Percentiles rank a stretch among this genome's conserved stretches.
These are phyloP conservation scores for Subacronicta megacephala DNA, from an alignment of 2,888 invertebrate species.

Conservation along the genomic window DNA sequence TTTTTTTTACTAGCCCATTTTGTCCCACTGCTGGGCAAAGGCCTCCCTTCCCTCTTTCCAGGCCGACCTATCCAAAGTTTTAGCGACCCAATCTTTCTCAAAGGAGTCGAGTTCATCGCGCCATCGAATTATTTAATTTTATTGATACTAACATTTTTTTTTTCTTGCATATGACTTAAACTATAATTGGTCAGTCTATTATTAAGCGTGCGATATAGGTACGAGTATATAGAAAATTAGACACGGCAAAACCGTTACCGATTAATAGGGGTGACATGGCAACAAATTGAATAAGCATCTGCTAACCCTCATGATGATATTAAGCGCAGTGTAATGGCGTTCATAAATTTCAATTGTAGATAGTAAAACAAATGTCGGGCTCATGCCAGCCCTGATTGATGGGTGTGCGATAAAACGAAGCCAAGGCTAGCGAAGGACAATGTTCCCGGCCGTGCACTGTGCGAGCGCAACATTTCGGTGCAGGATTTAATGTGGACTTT, in stretches of 20 bases:
- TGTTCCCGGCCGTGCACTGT: conserved; percentile 69
- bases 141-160: too few relatives aligned
- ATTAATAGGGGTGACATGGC: conserved; percentile 36
- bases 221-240: too few relatives aligned
- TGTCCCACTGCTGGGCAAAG: too few relatives aligned
- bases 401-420: conserved; percentile 71
- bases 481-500: conserved; percentile 3
- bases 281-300: conserved; percentile 41
- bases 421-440: conserved; percentile 87
- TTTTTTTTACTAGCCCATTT: too few relatives aligned
- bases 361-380: conserved; percentile 57
- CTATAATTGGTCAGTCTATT: too few relatives aligned
- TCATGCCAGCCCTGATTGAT: conserved; percentile 72
- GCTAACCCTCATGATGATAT: conserved; percentile 46
- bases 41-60: too few relatives aligned
- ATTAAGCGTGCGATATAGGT: too few relatives aligned
- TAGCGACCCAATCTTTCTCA: too few relatives aligned
- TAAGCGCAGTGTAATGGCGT: conserved; percentile 27
- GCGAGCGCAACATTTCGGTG: conserved; percentile 18
- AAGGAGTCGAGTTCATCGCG: too few relatives aligned
- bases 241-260: conserved; percentile 29
- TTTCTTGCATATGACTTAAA: too few relatives aligned
- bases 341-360: conserved; percentile 70
- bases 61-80: too few relatives aligned
- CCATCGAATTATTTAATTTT: too few relatives aligned